Conservation (phyloP, 2,888 invertebrate genomes). For the Listrodromus nycthemerus region DNA sequence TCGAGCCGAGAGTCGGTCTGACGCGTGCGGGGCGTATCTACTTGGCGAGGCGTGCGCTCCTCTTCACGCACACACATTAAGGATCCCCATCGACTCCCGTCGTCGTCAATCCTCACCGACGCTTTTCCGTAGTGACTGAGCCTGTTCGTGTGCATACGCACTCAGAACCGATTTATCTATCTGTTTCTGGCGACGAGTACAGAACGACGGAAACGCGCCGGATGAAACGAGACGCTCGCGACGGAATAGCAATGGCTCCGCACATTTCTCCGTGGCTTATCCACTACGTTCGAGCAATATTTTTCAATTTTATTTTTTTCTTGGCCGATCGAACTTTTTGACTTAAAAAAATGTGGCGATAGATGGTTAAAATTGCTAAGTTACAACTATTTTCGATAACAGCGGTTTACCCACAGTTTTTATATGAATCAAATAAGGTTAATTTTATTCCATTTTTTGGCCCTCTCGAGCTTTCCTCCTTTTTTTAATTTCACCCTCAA, state of each 20-base stretch:
- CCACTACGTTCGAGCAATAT: background rate
- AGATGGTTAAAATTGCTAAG: background rate
- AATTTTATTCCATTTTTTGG: too few relatives aligned
- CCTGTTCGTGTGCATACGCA: constrained; percentile 19
- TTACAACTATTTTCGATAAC: too few relatives aligned
- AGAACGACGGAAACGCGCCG: constrained; percentile 15
- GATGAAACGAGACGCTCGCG: background rate
- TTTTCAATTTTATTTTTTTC: background rate
- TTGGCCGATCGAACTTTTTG: background rate
- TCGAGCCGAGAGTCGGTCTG: constrained; percentile 40
- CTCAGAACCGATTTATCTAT: constrained; percentile 18
- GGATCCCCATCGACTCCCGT: background rate
- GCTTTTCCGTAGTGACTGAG: constrained; percentile 21
- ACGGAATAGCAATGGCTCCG: constrained; percentile 17
- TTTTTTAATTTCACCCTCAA: too few relatives aligned
- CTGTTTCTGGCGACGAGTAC: constrained; percentile 12
- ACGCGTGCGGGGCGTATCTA: constrained; percentile 45
- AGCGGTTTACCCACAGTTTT: too few relatives aligned
- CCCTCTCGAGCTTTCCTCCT: too few relatives aligned
- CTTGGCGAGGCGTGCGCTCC: background rate
- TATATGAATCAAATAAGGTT: too few relatives aligned
- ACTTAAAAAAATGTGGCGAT: background rate
- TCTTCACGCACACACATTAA: background rate
- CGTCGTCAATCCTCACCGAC: background rate
- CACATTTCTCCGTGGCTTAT: background rate